Percentiles rank a stretch among this genome's conserved stretches.
phyloP scores from a whole-genome alignment of 2,113 vertebrate genomes.

The Camelus dromedarius region DNA sequence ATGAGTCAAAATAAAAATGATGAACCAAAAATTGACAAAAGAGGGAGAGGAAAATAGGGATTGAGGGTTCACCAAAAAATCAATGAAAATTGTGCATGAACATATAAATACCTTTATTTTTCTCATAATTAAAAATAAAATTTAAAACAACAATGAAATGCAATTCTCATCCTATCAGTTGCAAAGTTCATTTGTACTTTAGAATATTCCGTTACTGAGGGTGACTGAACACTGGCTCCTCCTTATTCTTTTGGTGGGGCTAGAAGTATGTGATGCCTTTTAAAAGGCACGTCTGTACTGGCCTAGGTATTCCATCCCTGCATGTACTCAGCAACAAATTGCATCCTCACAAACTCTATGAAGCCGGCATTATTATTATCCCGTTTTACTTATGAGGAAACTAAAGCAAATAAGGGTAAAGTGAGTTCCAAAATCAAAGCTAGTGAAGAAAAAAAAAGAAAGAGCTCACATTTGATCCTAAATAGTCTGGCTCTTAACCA shows the following conservation, averaged over 20 bases:
- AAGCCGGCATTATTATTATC: background rate
- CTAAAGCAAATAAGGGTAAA: conserved; percentile 9
- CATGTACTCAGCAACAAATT: background rate
- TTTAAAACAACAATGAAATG: background rate
- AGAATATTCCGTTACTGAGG: background rate
- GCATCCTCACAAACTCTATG: background rate
- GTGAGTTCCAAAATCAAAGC: background rate
- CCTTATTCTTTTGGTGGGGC: background rate
- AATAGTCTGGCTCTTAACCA: background rate
- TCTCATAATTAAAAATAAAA: background rate
- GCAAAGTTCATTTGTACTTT: background rate
- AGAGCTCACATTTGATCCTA: background rate
- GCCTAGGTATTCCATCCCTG: background rate
- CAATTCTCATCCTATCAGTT: background rate
- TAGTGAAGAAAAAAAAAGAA: background rate
- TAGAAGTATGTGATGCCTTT: background rate
- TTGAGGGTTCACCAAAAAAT: background rate
- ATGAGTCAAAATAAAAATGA: background rate
- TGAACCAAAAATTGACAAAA: background rate
- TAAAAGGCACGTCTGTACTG: background rate
- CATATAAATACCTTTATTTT: background rate
- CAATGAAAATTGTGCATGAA: background rate
- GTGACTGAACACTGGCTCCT: background rate
- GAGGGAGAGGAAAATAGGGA: background rate
- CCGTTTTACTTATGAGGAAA: background rate